phyloP scores from a whole-genome alignment of 1,140 invertebrate species.

The Cotesia chilonis region DNA sequence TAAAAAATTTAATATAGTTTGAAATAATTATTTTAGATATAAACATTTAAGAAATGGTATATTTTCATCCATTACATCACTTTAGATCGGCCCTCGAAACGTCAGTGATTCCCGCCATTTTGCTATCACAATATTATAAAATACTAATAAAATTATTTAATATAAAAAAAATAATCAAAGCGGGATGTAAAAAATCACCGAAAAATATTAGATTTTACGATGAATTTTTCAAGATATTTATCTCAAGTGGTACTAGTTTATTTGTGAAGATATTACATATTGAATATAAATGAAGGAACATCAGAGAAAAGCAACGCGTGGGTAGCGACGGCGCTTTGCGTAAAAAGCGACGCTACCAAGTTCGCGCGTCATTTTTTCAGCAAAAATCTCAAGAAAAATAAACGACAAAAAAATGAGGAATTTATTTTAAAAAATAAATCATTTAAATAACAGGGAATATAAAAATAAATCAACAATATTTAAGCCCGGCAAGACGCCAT shows the following conservation, averaged over 20 bases:
- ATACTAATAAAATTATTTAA: constrained; percentile 16
- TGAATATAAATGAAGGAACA: constrained; percentile 15
- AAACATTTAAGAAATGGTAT: neutral
- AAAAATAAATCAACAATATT: neutral
- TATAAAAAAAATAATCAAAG: neutral
- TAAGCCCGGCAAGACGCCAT: constrained; percentile 35
- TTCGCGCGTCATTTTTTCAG: constrained; percentile 31
- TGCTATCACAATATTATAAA: constrained; percentile 22
- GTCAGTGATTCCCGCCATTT: constrained; percentile 34
- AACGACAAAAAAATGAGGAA: constrained; percentile 11
- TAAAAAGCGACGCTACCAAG: constrained; percentile 29
- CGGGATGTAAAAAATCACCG: neutral
- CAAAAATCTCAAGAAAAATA: constrained; percentile 6
- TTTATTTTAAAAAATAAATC: constrained; percentile 2
- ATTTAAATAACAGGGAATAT: neutral
- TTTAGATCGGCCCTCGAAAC: constrained; percentile 10
- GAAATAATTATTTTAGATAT: neutral
- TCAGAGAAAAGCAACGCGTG: constrained; percentile 32
- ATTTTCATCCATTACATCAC: constrained; percentile 10
- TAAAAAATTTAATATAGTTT: neutral
- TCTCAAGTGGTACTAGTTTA: constrained; percentile 6
- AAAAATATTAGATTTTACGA: constrained; percentile 2
- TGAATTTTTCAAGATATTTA: neutral
- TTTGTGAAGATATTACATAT: neutral
- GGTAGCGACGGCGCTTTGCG: constrained; percentile 35